A percentile compares a stretch with the other conserved stretches of the same genome.
phyloP scores from a whole-genome alignment of 2,888 invertebrate genomes.

The Leptothorax acervorum region DNA sequence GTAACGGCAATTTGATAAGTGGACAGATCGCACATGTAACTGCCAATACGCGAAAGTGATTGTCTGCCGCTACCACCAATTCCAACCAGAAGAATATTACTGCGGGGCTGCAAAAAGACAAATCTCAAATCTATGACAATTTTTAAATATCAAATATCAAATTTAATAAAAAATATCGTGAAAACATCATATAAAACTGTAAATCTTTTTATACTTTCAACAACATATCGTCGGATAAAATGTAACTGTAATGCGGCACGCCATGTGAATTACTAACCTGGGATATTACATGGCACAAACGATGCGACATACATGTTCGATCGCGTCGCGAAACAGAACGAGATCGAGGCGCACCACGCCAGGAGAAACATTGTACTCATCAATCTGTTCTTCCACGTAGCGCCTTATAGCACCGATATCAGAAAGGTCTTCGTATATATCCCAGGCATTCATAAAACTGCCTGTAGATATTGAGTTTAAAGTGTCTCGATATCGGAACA shows the following conservation, averaged over 20 bases:
- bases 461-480: conserved; percentile 79
- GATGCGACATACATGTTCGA: conserved; percentile 94
- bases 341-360: conserved; percentile 93
- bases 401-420: conserved; percentile 88
- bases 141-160: neutral
- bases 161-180: neutral
- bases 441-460: conserved; percentile 91
- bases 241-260: conserved; percentile 6
- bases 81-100: conserved; percentile 94
- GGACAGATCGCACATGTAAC: conserved; percentile 92
- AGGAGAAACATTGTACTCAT: conserved; percentile 93
- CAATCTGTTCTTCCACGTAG: conserved; percentile 88
- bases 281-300: conserved; percentile 93
- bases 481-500: neutral
- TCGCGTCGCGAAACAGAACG: conserved; percentile 94
- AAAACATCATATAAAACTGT: neutral
- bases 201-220: conserved; percentile 8
- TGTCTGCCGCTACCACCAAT: conserved; percentile 95
- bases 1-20: conserved; percentile 93
- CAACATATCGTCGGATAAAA: neutral
- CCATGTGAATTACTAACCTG: conserved; percentile 83
- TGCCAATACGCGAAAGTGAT: conserved; percentile 91
- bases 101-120: conserved; percentile 88
- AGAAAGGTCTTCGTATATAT: conserved; percentile 93
- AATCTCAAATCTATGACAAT: neutral